Conservation (phyloP, 2,113 vertebrate genomes). For the Morone chrysops region DNA sequence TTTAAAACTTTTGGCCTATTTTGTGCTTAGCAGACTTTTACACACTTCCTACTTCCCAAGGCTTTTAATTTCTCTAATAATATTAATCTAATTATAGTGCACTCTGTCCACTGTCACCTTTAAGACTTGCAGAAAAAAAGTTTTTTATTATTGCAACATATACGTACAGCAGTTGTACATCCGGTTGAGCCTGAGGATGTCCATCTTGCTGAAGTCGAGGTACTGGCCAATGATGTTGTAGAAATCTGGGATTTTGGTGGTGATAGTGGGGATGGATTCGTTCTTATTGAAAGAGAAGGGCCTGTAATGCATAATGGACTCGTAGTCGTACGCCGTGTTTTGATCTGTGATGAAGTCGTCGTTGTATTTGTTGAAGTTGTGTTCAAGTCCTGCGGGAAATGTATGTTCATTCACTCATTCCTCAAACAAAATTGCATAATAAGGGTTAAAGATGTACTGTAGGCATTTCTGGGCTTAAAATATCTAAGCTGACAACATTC, state of each 20-base stretch:
- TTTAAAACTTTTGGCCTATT: background rate
- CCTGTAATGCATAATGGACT: constrained; percentile 93
- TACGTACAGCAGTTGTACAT: constrained; percentile 96
- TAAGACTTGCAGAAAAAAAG: background rate
- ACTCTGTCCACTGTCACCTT: background rate
- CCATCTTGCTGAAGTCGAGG: constrained; percentile 89
- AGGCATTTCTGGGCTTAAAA: background rate
- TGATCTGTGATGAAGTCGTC: constrained; percentile 89
- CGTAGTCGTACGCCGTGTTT: constrained; percentile 94
- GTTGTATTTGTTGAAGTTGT: constrained; percentile 90
- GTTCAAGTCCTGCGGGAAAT: constrained; percentile 78
- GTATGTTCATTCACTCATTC: background rate
- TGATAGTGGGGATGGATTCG: constrained; percentile 87
- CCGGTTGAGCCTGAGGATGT: constrained; percentile 89
- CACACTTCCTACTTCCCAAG: background rate
- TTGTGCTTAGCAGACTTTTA: background rate
- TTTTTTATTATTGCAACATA: background rate
- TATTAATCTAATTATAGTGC: background rate
- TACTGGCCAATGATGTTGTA: constrained; percentile 91
- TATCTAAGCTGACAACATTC: no score
- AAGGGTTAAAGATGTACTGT: background rate
- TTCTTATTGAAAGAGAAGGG: constrained; percentile 93
- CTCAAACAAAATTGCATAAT: background rate
- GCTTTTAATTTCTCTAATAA: no score
- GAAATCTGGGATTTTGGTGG: constrained; percentile 92